phyloP scores from a whole-genome alignment of 1,140 invertebrate genomes.

The Drosophila nannoptera region DNA sequence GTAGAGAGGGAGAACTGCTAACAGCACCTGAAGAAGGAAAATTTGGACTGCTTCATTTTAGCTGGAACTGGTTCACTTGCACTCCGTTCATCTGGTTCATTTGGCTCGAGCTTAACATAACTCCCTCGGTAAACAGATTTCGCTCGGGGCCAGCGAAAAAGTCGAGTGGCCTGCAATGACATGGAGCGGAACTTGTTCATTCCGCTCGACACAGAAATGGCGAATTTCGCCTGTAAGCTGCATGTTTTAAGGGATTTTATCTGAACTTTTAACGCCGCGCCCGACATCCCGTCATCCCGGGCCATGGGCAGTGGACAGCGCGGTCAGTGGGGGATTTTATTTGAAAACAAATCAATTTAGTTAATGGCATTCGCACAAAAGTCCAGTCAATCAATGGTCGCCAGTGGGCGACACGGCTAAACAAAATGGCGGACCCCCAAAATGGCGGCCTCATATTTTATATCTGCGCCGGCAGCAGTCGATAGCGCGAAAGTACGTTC shows the following conservation, averaged over 20 bases:
- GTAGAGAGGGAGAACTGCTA: background rate
- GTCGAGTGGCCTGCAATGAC: background rate
- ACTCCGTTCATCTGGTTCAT: background rate
- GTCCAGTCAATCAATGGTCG: constrained; percentile 37
- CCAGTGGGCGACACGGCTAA: constrained; percentile 19
- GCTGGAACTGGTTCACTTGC: background rate
- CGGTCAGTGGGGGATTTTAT: constrained; percentile 17
- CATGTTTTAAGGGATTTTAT: constrained; percentile 15
- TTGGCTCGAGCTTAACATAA: background rate
- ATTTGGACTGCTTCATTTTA: background rate
- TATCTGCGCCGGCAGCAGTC: background rate
- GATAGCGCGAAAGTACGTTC: background rate
- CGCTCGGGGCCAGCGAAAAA: background rate
- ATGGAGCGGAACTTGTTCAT: no score
- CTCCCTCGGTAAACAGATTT: background rate
- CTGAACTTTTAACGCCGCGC: constrained; percentile 34
- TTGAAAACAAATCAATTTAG: constrained; percentile 45
- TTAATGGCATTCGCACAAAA: constrained; percentile 43
- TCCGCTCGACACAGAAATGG: no score
- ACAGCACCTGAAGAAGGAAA: background rate
- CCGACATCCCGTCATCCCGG: no score
- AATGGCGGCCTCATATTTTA: constrained; percentile 24
- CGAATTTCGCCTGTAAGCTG: background rate
- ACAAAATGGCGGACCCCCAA: constrained; percentile 31
- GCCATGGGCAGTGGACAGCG: background rate